phyloP scores from a whole-genome alignment of 2,113 vertebrate genomes.

The Pteruthius melanotis region DNA sequence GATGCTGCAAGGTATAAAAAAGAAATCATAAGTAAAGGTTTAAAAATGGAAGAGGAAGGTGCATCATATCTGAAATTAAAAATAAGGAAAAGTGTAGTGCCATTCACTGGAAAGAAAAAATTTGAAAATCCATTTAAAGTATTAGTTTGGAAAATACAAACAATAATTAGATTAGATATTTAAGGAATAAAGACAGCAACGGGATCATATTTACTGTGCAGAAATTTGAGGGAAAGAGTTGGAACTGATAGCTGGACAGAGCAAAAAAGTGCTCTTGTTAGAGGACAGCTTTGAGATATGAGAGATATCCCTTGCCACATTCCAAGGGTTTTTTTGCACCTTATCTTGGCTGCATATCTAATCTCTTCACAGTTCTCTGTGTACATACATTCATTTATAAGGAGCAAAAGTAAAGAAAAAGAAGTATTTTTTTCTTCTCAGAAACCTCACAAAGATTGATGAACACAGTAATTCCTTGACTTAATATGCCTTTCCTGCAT shows the following conservation, averaged over 20 bases:
- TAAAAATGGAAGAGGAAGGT: conserved; percentile 52
- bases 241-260: not conserved
- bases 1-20: conserved; percentile 56
- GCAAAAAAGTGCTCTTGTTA: not conserved
- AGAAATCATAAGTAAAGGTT: conserved; percentile 63
- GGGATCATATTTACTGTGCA: not conserved
- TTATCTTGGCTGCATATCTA: not conserved
- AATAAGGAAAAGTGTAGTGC: conserved; percentile 21
- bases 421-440: not conserved
- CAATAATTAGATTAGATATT: not conserved
- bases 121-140: not conserved
- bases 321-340: not conserved
- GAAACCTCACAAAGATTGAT: not conserved
- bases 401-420: not conserved
- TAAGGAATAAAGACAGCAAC: not conserved
- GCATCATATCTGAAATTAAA: conserved; percentile 40
- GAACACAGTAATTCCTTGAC: not conserved
- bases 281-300: not conserved
- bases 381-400: not conserved
- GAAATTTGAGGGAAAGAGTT: not conserved
- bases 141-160: not conserved
- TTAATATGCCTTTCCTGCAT: not conserved
- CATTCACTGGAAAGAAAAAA: not conserved
- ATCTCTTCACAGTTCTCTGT: not conserved
- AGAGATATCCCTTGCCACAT: not conserved